Evolutionary conservation across 2,888 invertebrate species (phyloP).

Genomic region (Drosophila bunnanda): DNA sequence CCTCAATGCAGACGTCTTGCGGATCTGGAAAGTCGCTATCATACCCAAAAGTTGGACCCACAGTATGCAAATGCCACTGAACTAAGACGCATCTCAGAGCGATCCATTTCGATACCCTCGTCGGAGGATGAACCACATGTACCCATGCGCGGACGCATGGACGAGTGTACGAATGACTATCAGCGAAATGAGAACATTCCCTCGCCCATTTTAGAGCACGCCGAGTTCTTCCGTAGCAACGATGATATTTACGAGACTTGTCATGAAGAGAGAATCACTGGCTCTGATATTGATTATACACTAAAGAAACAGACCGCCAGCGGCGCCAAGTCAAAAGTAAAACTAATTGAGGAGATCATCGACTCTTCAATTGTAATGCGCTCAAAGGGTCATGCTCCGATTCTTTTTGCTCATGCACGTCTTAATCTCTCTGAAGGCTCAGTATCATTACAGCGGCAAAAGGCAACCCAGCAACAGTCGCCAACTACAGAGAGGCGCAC

Average conservation of each 20-base stretch:
- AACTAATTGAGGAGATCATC: slow-evolving; percentile 88
- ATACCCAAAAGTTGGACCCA: slow-evolving; percentile 88
- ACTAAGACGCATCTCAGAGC: slow-evolving; percentile 89
- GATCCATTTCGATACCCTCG: slow-evolving; percentile 91
- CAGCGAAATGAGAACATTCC: slow-evolving; percentile 87
- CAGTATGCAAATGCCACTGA: slow-evolving; percentile 88
- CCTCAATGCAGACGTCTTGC: slow-evolving; percentile 89
- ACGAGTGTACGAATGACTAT: slow-evolving; percentile 87
- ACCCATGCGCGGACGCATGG: slow-evolving; percentile 86
- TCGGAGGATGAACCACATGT: slow-evolving; percentile 90
- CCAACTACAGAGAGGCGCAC: slow-evolving; percentile 91
- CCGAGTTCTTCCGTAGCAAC: slow-evolving; percentile 87
- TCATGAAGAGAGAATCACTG: slow-evolving; percentile 85
- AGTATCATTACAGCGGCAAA: slow-evolving; percentile 90
- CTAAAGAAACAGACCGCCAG: slow-evolving; percentile 78
- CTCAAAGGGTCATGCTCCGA: slow-evolving; percentile 90
- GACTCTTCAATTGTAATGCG: slow-evolving; percentile 88
- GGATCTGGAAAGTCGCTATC: slow-evolving; percentile 88
- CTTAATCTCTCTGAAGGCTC: slow-evolving; percentile 94
- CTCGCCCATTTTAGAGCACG: slow-evolving; percentile 87
- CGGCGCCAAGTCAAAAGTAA: slow-evolving; percentile 84
- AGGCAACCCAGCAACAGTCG: slow-evolving; percentile 89
- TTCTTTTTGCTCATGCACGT: slow-evolving; percentile 91
- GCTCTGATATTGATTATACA: slow-evolving; percentile 86
- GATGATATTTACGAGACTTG: slow-evolving; percentile 85